These are phyloP conservation scores for Drosophila flavopinicola DNA, from an alignment of 2,888 invertebrate species.

Conservation along the genomic window DNA sequence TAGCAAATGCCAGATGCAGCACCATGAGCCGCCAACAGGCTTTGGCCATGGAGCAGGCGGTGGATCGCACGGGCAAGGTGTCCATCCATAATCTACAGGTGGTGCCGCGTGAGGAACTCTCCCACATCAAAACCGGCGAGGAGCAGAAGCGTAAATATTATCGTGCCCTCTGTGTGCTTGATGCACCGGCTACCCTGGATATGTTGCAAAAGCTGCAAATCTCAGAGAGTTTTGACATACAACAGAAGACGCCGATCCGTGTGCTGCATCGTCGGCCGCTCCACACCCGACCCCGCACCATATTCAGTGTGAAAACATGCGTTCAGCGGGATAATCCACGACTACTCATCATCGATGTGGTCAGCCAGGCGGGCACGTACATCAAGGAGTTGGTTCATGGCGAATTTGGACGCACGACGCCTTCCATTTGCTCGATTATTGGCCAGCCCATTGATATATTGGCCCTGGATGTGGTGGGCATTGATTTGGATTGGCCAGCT, in stretches of 20 bases:
- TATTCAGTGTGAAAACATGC: conserved; percentile 88
- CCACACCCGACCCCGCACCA: conserved; percentile 87
- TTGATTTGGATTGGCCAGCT: conserved; percentile 91
- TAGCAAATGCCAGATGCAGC: conserved; percentile 88
- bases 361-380: conserved; percentile 97
- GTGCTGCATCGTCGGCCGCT: conserved; percentile 94
- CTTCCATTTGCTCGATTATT: conserved; percentile 89
- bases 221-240: conserved; percentile 85
- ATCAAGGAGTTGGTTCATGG: conserved; percentile 99
- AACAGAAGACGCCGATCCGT: conserved; percentile 95
- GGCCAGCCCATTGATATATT: conserved; percentile 92
- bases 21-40: conserved; percentile 86
- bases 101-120: conserved; percentile 88
- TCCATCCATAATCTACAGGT: conserved; percentile 88
- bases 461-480: conserved; percentile 94
- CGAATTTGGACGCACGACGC: conserved; percentile 95
- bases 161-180: conserved; percentile 89
- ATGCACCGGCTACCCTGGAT: conserved; percentile 84
- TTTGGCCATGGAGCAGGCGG: conserved; percentile 86
- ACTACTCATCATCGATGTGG: conserved; percentile 88
- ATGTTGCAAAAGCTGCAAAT: conserved; percentile 85
- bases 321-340: conserved; percentile 85
- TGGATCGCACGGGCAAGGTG: conserved; percentile 85
- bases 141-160: conserved; percentile 95
- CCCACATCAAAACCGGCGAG: conserved; percentile 92